These are phyloP conservation scores for Drosophila auraria DNA, from an alignment of 1,140 invertebrate genomes.

Conservation along the genomic window DNA sequence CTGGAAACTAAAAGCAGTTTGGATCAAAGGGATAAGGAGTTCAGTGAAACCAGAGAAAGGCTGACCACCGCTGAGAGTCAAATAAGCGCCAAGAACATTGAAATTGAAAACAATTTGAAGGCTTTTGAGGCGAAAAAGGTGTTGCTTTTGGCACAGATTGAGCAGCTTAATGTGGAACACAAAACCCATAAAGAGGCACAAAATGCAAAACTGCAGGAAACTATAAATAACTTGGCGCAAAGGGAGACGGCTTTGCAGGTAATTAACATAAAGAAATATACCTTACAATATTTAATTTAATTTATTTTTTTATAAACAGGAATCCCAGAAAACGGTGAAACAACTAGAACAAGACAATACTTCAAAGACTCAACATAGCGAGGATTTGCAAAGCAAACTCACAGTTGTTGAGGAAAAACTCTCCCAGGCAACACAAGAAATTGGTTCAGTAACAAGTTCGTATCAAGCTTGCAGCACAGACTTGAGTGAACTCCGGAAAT, in stretches of 20 bases:
- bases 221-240: slow-evolving; percentile 16
- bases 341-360: slow-evolving; percentile 37
- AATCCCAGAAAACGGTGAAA: slow-evolving; percentile 20
- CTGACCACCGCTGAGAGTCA: slow-evolving; percentile 15
- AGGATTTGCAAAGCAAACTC: slow-evolving; percentile 51
- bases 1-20: slow-evolving; percentile 7
- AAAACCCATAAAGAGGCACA: slow-evolving; percentile 14
- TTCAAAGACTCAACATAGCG: slow-evolving; percentile 3
- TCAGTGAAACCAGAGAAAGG: slow-evolving; percentile 2
- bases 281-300: too few relatives aligned
- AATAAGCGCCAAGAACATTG: slow-evolving; percentile 5
- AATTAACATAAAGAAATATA: background rate
- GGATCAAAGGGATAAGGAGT: slow-evolving; percentile 20
- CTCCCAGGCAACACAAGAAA: slow-evolving; percentile 34
- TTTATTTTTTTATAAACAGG: slow-evolving; percentile 14
- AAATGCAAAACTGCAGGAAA: slow-evolving; percentile 21
- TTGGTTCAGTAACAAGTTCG: slow-evolving; percentile 28
- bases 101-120: slow-evolving; percentile 17
- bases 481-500: slow-evolving; percentile 35
- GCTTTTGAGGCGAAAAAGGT: slow-evolving; percentile 33
- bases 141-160: slow-evolving; percentile 17
- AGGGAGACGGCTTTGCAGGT: slow-evolving; percentile 45
- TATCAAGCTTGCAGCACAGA: slow-evolving; percentile 41
- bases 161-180: slow-evolving; percentile 22
- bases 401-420: slow-evolving; percentile 41